Base-by-base conservation (phyloP, 2,113 vertebrate species). In the Empidonax alnorum region DNA sequence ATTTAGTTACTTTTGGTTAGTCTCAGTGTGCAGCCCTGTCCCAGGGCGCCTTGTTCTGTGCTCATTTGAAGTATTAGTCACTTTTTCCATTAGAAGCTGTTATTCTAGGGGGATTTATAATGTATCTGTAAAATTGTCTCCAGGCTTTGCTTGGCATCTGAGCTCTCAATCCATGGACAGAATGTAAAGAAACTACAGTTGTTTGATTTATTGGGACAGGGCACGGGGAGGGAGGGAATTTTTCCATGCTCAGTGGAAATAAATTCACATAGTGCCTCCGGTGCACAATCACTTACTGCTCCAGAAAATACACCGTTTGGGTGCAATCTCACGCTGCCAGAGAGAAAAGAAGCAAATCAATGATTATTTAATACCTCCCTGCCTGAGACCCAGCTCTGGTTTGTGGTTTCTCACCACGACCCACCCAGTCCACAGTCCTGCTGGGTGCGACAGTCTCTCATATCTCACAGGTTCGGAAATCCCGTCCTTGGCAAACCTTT, bases 21-120 rank as follows among this genome's bases (percentile, higher is more conserved):
- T 84, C 75, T 91, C 5, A 3, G 41, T 63, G 44, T 7, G 62
- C 87, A 79, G 78, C 4, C 87, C 89, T 7, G 0, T 94, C 94
- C 93, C 96, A 82, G 87, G 78, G 91, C 3, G 25, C 90, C 65
- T n/a, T 66, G 79, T 74, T 92, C 90, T 20, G 49, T 6, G 28
- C 92, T 86, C 67, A 61, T 86, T 66, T 80, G 74, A 93, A 84
- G 90, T 92, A 81, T 97, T 95, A 94, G 86, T 96, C 95, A 94
- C 92, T 96, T 95, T 96, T 97, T 96, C 96, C 96, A 96, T 96
- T 92, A 94, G 83, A 87, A 95, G 80, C 88, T 88, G 88, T 89
- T 95, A 96, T 92, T 94, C 92, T 87, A 78, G 71, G 41, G 94
- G 95, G 90, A 94, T 96, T 95, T 94, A 96, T 92, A 96, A 93